Base-by-base conservation (phyloP, 1,140 invertebrate species). In the Magallana gigas region DNA sequence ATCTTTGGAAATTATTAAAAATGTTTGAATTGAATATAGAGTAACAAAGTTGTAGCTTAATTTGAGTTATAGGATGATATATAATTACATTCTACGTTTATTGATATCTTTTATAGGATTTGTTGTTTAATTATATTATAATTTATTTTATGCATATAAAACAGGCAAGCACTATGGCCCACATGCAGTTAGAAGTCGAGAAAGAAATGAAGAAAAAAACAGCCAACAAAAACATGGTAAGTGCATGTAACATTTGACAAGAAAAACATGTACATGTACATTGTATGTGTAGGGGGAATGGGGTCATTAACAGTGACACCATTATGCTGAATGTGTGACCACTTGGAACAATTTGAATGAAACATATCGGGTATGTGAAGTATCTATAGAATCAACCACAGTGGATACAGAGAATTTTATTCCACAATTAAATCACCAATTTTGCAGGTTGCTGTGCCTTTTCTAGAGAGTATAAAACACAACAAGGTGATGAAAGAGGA, bases 171-270 rank as follows among this genome's bases (percentile, higher is more conserved):
- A 97, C 98, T 94, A 97, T 98, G 96, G 98, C 98, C 4, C 96
- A 97, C 86, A 97, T 98, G 96, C 98, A 98, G 95, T 97, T 98
- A 96, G 97, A 98, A 95, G 97, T 98, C 81, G 97, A 98, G 92
- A 96, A 97, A 89, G 97, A 98, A 91, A 96, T 96, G 87, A 96
- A 97, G 90, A 97, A 97, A 88, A 97, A 97, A 90, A 98, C 97
- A 87, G 97, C 94, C 57, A 92, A 94, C 48, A 94, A 94, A 83
- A 93, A 94, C 87, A 94, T 94, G 85, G 94, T 95, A 92, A 92
- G 91, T 88, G 71, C 1, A 48, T 48, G 36, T 48, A 48, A 48
- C 36, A 48, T 48, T 48, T 48, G 36, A 48, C 36, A 48, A 48
- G 36, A 48, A 48, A 48, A 48, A 48, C n/a, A n/a, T n/a, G n/a